These are phyloP conservation scores for Porites evermanni DNA, from an alignment of 92 coral and sea anemone genomes.

Conservation along the genomic window DNA sequence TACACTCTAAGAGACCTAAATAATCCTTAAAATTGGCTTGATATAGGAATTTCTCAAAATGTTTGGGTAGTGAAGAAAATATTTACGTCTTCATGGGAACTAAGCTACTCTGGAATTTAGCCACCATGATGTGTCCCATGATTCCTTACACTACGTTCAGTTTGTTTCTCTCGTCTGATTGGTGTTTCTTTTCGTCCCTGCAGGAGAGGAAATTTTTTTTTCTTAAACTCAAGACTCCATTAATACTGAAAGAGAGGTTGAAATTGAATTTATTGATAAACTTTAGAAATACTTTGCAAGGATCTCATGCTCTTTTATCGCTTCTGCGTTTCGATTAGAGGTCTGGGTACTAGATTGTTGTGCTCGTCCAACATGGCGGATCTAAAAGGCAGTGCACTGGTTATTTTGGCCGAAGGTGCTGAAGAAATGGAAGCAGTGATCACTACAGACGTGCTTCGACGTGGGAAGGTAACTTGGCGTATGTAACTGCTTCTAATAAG, in stretches of 20 bases:
- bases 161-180: not conserved
- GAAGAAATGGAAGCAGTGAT: constrained; percentile 99
- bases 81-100: constrained; percentile 40
- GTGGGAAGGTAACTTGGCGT: constrained; percentile 79
- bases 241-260: not conserved
- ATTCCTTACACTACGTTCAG: not conserved
- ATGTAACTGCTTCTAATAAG: too few relatives aligned
- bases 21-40: not conserved
- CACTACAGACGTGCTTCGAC: constrained; percentile 92
- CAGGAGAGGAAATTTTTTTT: not conserved
- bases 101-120: constrained; percentile 8
- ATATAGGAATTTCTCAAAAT: not conserved
- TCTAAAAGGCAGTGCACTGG: constrained; percentile 85
- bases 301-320: constrained; percentile 4
- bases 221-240: not conserved
- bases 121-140: constrained; percentile 43
- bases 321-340: not conserved
- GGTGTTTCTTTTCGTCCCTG: not conserved
- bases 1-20: not conserved
- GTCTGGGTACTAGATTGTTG: constrained; percentile 39
- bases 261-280: too few relatives aligned
- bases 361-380: constrained; percentile 73
- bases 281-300: too few relatives aligned
- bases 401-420: constrained; percentile 95
- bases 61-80: constrained; percentile 21